Base-by-base conservation (phyloP, 2,888 invertebrate genomes). In the Patella depressa region DNA sequence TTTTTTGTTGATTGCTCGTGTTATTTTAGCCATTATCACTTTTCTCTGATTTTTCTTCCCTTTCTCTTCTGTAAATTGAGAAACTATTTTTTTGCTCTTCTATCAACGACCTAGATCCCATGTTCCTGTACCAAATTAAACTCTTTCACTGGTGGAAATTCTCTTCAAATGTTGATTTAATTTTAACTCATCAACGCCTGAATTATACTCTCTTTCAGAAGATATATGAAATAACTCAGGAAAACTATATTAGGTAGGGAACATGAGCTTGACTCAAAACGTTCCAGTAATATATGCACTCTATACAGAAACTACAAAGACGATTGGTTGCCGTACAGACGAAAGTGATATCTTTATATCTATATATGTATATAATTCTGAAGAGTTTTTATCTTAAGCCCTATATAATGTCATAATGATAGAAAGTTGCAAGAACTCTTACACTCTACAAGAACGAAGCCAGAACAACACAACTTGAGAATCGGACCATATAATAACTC, bases 381-480 rank as follows among this genome's bases (percentile, higher is more conserved):
- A 34, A 24, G 24, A 24, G 24, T 24, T 24, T 24, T 24, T 24
- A 24, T 24, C 24, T 24, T 24, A 24, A 24, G 24, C 24, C 24
- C 24, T 24, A 24, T 24, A 24, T 24, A 24, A 24, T 24, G 24
- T 24, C 24, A 24, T 1, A 24, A 24, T 24, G 24, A 24, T 24
- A 24, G 24, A 24, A 24, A 24, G 24, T 24, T 24, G 24, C 24
- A 24, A 24, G 1, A 24, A 24, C 24, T 24, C 24, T 24, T 24
- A 24, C 24, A 24, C 24, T 24, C 24, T 24, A 24, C 77, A 34
- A 78, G 77, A 74, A 3, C 29, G n/a, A 7, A 78, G 17, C 77
- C 77, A 78, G 24, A 69, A 70, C 3, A 78, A 45, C 7, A 78
- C 74, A 45, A 74, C 45, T n/a, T 57, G 24, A 29, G 65, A 17